Conservation (phyloP, 2,113 vertebrate species). For the Pseudorectes ferrugineus region DNA sequence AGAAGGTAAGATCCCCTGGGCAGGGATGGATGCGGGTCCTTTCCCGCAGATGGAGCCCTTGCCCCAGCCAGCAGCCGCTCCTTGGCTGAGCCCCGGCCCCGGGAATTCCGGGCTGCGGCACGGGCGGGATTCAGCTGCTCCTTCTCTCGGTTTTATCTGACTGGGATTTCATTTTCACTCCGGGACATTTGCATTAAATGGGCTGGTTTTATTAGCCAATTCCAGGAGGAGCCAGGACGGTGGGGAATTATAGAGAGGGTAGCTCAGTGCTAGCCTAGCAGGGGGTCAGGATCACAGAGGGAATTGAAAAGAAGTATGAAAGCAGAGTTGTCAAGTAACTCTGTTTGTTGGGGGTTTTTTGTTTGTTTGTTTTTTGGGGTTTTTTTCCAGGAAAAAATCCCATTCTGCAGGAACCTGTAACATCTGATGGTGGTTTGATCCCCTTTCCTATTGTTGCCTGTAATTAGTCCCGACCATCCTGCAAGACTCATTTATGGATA, state of each 20-base stretch:
- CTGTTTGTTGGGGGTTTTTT: too few relatives aligned
- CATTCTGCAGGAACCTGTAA: neutral
- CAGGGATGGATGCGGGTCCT: neutral
- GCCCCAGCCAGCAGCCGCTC: constrained; percentile 33
- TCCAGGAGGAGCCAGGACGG: neutral
- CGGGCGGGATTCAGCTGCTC: neutral
- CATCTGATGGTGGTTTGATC: neutral
- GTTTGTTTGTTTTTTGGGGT: neutral
- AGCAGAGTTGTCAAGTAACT: neutral
- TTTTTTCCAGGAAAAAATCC: neutral
- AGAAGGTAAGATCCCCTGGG: accelerated
- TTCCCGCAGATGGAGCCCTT: constrained; percentile 72
- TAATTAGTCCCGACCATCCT: neutral
- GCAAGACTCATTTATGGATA: neutral
- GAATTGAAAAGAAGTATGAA: neutral
- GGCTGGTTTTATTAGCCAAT: neutral
- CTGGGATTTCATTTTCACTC: neutral
- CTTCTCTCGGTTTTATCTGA: neutral
- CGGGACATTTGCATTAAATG: neutral
- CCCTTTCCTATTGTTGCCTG: accelerated
- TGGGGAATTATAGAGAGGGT: neutral
- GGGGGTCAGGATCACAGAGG: neutral
- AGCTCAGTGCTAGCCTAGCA: neutral
- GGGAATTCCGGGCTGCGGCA: neutral
- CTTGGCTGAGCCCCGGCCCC: neutral